phyloP scores from a whole-genome alignment of 2,888 invertebrate species.

The Stenichneumon culpator region DNA sequence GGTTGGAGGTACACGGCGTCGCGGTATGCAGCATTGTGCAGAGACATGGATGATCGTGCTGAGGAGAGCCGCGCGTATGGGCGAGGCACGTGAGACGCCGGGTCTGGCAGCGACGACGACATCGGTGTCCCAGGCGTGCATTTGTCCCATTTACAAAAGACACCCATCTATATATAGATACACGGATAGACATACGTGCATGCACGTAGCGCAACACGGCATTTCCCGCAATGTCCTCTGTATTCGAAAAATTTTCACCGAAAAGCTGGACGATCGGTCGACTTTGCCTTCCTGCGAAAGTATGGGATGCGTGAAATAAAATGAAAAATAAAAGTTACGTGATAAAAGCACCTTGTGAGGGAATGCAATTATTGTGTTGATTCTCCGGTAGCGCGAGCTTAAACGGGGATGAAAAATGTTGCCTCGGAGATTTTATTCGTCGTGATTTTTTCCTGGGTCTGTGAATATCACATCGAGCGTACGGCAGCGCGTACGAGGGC shows the following conservation, averaged over 20 bases:
- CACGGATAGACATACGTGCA: slow-evolving; percentile 8
- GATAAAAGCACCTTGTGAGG: background rate
- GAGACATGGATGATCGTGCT: slow-evolving; percentile 1
- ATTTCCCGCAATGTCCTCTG: slow-evolving; percentile 65
- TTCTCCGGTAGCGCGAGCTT: background rate
- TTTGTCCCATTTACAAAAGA: slow-evolving; percentile 66
- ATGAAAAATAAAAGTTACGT: background rate
- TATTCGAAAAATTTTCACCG: slow-evolving; percentile 37
- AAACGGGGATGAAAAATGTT: slow-evolving; percentile 6
- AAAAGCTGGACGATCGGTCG: background rate
- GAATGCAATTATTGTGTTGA: slow-evolving; percentile 11
- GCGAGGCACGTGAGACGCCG: slow-evolving; percentile 58
- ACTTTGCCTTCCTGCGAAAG: background rate
- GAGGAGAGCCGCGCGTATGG: slow-evolving; percentile 42
- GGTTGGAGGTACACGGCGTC: background rate
- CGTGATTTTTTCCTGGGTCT: slow-evolving; percentile 2
- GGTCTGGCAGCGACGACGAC: slow-evolving; percentile 35
- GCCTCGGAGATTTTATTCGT: slow-evolving; percentile 1
- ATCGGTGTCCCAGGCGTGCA: slow-evolving; percentile 52
- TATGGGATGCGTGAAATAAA: background rate
- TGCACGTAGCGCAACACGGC: slow-evolving; percentile 27
- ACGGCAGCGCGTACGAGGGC: background rate
- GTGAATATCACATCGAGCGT: slow-evolving; percentile 8
- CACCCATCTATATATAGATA: slow-evolving; percentile 2
- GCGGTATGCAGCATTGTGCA: slow-evolving; percentile 15